Base-by-base conservation (phyloP, 2,888 invertebrate species). In the Drosophila demipolita region DNA sequence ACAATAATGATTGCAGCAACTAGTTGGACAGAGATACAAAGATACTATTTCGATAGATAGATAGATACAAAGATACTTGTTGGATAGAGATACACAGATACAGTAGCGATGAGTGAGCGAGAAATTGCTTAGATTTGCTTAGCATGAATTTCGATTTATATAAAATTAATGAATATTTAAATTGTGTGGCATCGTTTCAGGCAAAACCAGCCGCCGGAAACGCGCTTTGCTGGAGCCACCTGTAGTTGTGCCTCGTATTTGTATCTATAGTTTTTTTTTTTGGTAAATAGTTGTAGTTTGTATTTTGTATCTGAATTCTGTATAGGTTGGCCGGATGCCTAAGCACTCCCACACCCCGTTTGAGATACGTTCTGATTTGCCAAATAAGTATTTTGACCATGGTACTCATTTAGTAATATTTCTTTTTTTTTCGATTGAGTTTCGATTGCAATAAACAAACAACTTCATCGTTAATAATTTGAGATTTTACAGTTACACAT, bases 101-200 rank as follows among this genome's bases (percentile, higher is more conserved):
- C 83, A 76, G 82, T 86, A 86, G 77, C 68, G 52, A 52, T 60
- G 72, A 67, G 78, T 62, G 58, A 32, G 58, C 57, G 38, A 68
- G 15, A 69, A 53, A 48, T 62, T 59, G 78, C 64, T 67, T 67
- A 70, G 78, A 75, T 66, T 73, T 65, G 63, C 66, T 38, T 59
- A 35, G 53, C 64, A 65, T 78, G 75, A 75, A 75, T 86, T 89
- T 87, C 88, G 88, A 87, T 86, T 80, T 61, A 75, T 82, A 89
- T 89, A 71, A 89, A 87, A 87, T 87, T 78, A 86, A 86, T 86
- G 85, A 87, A 87, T 87, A 87, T 89, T 87, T 84, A 83, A 89
- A 87, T 84, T 84, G 87, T 83, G 65, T 66, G 61, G 55, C 70
- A 65, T 35, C 66, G 71, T 73, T 77, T 74, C 83, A 86, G 76